Conservation (phyloP, 2,888 invertebrate genomes). For the Lucinisca nassula region DNA sequence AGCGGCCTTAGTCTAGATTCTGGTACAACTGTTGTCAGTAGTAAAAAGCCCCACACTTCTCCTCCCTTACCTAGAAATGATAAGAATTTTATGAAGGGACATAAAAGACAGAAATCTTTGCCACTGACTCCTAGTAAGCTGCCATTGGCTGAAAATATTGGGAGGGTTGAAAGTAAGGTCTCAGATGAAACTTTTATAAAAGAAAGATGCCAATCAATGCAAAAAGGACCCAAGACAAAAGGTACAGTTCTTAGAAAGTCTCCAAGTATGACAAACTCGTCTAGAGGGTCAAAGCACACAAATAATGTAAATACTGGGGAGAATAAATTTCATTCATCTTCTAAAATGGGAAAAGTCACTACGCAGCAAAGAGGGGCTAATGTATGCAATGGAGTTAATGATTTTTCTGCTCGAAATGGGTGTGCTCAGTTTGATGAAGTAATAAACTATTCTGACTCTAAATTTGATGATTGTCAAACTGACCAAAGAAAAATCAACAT, state of each 20-base stretch:
- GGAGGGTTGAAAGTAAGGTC: neutral
- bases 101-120: constrained; percentile 65
- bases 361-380: neutral
- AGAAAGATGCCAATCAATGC: neutral
- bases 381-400: neutral
- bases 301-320: neutral
- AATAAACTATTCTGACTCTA: neutral
- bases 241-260: neutral
- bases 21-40: neutral
- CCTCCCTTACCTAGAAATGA: constrained; percentile 24
- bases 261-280: neutral
- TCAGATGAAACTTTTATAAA: neutral
- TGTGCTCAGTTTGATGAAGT: neutral
- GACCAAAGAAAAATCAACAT: neutral
- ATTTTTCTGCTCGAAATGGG: neutral
- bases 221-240: neutral
- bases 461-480: neutral
- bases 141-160: neutral
- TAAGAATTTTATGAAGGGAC: constrained; percentile 42
- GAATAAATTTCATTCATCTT: neutral
- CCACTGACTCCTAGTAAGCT: constrained; percentile 3
- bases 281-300: neutral
- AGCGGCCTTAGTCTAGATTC: neutral
- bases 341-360: neutral
- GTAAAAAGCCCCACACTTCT: neutral